Percentiles rank a stretch among this genome's conserved stretches.
Conservation (phyloP, 2,797 vertebrate species). For the Microctenopoma steveboyesi region DNA sequence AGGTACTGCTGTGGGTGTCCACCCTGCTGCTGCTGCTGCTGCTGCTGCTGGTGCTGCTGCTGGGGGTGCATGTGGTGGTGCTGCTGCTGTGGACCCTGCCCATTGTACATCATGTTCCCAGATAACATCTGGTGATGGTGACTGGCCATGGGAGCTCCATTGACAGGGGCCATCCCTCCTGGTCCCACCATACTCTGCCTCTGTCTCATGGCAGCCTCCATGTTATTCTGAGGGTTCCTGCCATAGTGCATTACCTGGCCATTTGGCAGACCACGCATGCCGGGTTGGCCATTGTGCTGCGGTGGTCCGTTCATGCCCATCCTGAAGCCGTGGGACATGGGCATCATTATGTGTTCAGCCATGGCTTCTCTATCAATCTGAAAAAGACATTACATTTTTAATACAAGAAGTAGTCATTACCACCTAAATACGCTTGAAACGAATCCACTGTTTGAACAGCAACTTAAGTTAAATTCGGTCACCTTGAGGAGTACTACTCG, state of each 20-base stretch:
- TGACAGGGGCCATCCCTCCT: constrained; percentile 72
- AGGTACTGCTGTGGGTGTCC: constrained; percentile 84
- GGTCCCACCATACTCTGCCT: constrained; percentile 79
- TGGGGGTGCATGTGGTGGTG: constrained; percentile 79
- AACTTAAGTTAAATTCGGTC: neutral
- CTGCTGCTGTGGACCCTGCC: constrained; percentile 73
- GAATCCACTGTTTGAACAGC: neutral
- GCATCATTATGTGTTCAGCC: constrained; percentile 96
- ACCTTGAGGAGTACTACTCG: neutral
- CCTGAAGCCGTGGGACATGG: constrained; percentile 90
- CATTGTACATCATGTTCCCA: constrained; percentile 85
- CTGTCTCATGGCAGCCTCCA: constrained; percentile 86
- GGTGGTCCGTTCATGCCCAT: constrained; percentile 87
- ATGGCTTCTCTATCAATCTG: constrained; percentile 77
- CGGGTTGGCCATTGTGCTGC: constrained; percentile 82
- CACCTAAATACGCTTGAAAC: neutral
- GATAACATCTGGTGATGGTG: constrained; percentile 86
- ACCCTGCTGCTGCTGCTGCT: constrained; percentile 76
- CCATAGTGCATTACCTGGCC: constrained; percentile 87
- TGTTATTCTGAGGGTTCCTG: constrained; percentile 77
- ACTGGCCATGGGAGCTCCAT: constrained; percentile 82
- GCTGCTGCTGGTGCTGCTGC: constrained; percentile 58
- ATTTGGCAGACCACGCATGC: constrained; percentile 74
- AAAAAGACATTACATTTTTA: constrained; percentile 14
- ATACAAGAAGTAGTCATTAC: neutral